Evolutionary conservation across 2,888 invertebrate species (phyloP).

Genomic region (Nephrotoma flavescens): DNA sequence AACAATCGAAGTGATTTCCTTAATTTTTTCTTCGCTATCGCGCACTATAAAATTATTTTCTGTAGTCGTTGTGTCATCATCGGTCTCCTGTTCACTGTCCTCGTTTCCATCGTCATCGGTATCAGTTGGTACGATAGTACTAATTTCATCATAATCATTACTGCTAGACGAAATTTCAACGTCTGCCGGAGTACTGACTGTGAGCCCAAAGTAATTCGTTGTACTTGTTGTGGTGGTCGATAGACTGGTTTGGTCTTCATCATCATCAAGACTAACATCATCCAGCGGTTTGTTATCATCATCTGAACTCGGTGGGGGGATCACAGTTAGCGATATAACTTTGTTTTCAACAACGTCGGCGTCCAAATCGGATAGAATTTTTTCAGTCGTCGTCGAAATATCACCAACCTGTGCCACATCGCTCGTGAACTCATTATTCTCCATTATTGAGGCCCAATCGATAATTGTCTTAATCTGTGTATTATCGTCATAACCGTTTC

Average conservation of each 20-base stretch:
- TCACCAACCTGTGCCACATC: conserved; percentile 18
- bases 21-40: not conserved
- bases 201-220: conserved; percentile 4
- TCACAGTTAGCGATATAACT: not conserved
- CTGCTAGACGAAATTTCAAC: not conserved
- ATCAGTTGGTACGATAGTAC: not conserved
- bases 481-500: not conserved
- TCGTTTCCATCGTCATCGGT: not conserved
- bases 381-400: conserved; percentile 9
- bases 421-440: conserved; percentile 14
- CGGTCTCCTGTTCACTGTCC: not conserved
- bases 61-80: not conserved
- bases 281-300: not conserved
- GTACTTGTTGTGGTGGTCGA: conserved; percentile 8
- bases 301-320: not conserved
- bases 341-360: not conserved
- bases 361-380: not conserved
- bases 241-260: conserved; percentile 17
- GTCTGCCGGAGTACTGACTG: conserved; percentile 12
- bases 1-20: not conserved
- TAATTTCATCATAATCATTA: not conserved
- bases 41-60: not conserved
- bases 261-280: conserved; percentile 4
- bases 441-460: conserved; percentile 11
- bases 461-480: conserved; percentile 7